A percentile compares a stretch with the other conserved stretches of the same genome.
Conservation (phyloP, 2,113 vertebrate genomes). For the Podilymbus podiceps region DNA sequence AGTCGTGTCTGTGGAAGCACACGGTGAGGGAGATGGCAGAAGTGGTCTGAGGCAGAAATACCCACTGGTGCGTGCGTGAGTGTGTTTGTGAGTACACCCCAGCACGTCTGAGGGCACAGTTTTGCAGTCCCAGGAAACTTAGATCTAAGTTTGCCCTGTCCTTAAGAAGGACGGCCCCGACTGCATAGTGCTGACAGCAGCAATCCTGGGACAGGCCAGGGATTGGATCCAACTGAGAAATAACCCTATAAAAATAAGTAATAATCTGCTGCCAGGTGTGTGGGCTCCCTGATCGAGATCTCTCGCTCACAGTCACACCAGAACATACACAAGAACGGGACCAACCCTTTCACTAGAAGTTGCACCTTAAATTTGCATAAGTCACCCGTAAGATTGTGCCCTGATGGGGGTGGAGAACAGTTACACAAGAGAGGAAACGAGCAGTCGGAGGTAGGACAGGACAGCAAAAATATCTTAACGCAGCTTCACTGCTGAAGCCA, state of each 20-base stretch:
- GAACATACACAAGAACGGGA: background rate
- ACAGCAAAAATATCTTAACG: background rate
- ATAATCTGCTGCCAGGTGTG: background rate
- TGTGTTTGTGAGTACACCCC: background rate
- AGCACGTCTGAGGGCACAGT: background rate
- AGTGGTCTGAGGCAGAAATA: background rate
- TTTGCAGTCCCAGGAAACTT: background rate
- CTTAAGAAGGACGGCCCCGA: background rate
- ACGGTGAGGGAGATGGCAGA: background rate
- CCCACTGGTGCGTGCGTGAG: fast-evolving
- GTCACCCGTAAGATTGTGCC: background rate
- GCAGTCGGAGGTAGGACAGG: background rate
- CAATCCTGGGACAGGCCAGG: background rate
- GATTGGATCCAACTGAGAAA: background rate
- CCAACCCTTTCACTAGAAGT: background rate
- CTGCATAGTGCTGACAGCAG: background rate
- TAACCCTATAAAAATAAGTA: background rate
- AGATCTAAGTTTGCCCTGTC: background rate
- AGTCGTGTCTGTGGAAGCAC: fast-evolving
- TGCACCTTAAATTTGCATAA: background rate
- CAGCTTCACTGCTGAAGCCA: background rate
- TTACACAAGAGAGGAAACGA: constrained; percentile 38
- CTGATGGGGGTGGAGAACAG: background rate
- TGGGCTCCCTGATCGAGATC: background rate
- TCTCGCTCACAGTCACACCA: background rate